Conservation (phyloP, 2,797 vertebrate species). For the Acanthurus lineatus region DNA sequence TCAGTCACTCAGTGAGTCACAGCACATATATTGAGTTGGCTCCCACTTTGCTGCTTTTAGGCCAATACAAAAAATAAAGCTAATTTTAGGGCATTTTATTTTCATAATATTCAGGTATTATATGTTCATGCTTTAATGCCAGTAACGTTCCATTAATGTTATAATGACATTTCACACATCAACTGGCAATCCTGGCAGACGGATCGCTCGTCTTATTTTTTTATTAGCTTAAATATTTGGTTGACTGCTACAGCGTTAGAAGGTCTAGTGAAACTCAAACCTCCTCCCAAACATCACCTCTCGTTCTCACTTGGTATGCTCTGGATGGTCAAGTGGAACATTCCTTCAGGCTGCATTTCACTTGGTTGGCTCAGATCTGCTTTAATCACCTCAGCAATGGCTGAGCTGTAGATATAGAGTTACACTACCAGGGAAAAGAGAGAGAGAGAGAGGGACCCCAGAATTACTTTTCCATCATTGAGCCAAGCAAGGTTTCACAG, state of each 20-base stretch:
- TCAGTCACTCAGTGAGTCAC: neutral
- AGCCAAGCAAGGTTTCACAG: conserved; percentile 53
- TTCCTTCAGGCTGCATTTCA: conserved; percentile 81
- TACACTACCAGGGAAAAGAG: conserved; percentile 70
- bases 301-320: conserved; percentile 79
- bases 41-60: neutral
- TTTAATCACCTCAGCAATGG: conserved; percentile 81
- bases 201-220: conserved; percentile 52
- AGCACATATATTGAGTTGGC: neutral
- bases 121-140: conserved; percentile 8
- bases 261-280: conserved; percentile 74
- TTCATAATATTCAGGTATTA: conserved; percentile 17
- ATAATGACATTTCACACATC: conserved; percentile 48
- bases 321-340: conserved; percentile 86
- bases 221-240: conserved; percentile 77
- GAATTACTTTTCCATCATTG: conserved; percentile 62
- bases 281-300: conserved; percentile 57
- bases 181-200: conserved; percentile 49
- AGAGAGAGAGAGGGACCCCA: conserved; percentile 32
- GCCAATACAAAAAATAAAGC: neutral
- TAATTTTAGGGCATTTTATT: neutral
- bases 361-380: conserved; percentile 76
- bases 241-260: conserved; percentile 71
- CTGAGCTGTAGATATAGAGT: conserved; percentile 76
- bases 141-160: conserved; percentile 38